A percentile compares a stretch with the other conserved stretches of the same genome.
Conservation (phyloP, 2,113 vertebrate species). For the Tenebrosternarchus preto region DNA sequence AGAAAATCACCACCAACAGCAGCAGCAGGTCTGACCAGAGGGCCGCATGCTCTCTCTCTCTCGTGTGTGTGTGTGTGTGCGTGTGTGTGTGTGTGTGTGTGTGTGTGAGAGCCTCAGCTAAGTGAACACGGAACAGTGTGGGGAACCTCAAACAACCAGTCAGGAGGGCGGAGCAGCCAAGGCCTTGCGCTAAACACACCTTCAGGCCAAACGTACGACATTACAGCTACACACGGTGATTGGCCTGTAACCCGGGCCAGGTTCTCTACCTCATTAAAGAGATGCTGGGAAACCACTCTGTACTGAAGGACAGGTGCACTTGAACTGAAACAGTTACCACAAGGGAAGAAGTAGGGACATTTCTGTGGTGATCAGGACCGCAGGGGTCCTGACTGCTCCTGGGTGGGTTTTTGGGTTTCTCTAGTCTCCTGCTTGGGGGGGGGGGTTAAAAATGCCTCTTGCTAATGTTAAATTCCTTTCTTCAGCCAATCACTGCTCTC, state of each 20-base stretch:
- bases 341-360: not conserved
- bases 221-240: not conserved
- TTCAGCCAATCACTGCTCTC: conserved; percentile 29
- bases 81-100: too few species aligned
- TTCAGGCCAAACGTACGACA: not conserved
- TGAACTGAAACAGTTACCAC: too few species aligned
- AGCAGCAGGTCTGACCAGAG: not conserved
- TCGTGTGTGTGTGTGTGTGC: too few species aligned
- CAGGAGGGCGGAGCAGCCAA: not conserved
- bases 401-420: too few species aligned
- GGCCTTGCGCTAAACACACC: not conserved
- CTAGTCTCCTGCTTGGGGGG: too few species aligned
- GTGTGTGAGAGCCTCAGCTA: conserved; percentile 2
- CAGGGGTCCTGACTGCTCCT: too few species aligned
- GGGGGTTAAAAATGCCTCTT: conserved; percentile 41
- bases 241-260: too few species aligned
- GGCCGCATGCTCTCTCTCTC: not conserved
- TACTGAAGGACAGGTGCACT: not conserved
- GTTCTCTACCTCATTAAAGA: not conserved
- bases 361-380: not conserved
- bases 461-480: conserved; percentile 50
- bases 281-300: not conserved
- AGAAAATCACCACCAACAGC: too few species aligned
- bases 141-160: not conserved
- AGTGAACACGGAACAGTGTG: not conserved